Base-by-base conservation (phyloP, 1,140 invertebrate genomes). In the Parasteatoda tepidariorum region DNA sequence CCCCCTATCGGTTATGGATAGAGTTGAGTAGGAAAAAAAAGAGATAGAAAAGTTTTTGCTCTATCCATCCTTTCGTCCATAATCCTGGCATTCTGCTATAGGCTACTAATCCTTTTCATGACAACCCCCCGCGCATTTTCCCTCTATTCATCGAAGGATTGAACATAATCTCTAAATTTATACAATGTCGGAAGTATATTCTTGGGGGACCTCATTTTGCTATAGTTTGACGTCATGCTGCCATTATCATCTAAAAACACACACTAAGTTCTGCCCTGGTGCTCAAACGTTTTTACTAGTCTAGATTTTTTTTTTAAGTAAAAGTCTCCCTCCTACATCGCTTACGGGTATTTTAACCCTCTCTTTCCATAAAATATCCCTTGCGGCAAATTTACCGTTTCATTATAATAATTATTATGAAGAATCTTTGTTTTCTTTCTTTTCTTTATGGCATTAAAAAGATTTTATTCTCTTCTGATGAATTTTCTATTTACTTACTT, bases 141-240 rank as follows among this genome's bases (percentile, higher is more conserved):
- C 30, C 30, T 18, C 76, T 30, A 68, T 79, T 79, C 76, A 79
- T 22, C 64, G 26, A 79, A 67, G 76, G 76, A 79, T 79, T 79
- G 64, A 28, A 59, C 76, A 79, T 79, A 79, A 79, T 79, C 76
- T 79, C 76, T 79, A 68, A 68, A 79, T 67, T 79, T 79, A 79
- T 79, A 79, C 76, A 79, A 79, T 48, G 62, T 33, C 67, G 41
- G 41, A 67, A 79, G 64, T 67, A 68, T 68, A 79, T 79, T 79
- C 76, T 79, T 79, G 30, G 67, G 76, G 76, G 76, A 79, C 64
- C 67, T 79, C 76, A 79, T 79, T 79, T 79, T 68, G 76, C 76
- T 68, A 68, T 68, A 67, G 76, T 79, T 79, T 79, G 76, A 68
- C 62, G 76, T 79, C 76, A 68, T 67, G 76, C 64, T 31, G 57